Conservation (phyloP, 2,888 invertebrate species). For the Leptogaster cylindrica region DNA sequence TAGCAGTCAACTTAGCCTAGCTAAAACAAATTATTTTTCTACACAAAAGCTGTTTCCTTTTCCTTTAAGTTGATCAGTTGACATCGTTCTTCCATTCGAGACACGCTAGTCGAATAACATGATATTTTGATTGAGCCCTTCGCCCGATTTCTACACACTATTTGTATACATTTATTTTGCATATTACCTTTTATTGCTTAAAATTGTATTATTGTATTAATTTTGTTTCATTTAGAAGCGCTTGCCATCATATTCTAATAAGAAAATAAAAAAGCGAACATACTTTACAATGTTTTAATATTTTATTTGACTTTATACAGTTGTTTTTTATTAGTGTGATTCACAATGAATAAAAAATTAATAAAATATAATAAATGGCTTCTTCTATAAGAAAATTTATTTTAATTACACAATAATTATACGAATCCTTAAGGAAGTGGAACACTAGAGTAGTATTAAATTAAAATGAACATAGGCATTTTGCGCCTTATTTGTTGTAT, state of each 20-base stretch:
- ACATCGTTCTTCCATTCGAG: not conserved
- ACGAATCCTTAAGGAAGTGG: constrained; percentile 28
- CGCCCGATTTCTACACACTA: too few relatives aligned
- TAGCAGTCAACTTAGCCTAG: constrained; percentile 18
- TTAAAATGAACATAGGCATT: constrained; percentile 16
- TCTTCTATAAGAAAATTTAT: constrained; percentile 36
- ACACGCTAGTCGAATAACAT: too few relatives aligned
- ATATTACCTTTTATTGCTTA: not conserved
- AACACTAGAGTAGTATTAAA: constrained; percentile 26
- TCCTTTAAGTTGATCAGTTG: not conserved
- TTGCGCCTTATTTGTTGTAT: constrained; percentile 13
- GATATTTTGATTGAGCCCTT: too few relatives aligned
- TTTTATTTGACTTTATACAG: constrained; percentile 32
- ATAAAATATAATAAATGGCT: constrained; percentile 33
- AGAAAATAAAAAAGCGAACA: constrained; percentile 26
- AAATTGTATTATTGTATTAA: constrained; percentile 2
- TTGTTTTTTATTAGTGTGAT: constrained; percentile 29
- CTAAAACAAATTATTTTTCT: not conserved
- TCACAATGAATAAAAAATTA: constrained; percentile 24
- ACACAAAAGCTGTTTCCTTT: not conserved
- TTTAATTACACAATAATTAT: constrained; percentile 34
- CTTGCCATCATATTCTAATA: not conserved
- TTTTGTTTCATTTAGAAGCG: constrained; percentile 9
- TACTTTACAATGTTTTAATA: constrained; percentile 6
- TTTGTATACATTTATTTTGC: too few relatives aligned